A percentile compares a stretch with the other conserved stretches of the same genome.
Conservation (phyloP, 2,113 vertebrate species). For the Labeo catla region DNA sequence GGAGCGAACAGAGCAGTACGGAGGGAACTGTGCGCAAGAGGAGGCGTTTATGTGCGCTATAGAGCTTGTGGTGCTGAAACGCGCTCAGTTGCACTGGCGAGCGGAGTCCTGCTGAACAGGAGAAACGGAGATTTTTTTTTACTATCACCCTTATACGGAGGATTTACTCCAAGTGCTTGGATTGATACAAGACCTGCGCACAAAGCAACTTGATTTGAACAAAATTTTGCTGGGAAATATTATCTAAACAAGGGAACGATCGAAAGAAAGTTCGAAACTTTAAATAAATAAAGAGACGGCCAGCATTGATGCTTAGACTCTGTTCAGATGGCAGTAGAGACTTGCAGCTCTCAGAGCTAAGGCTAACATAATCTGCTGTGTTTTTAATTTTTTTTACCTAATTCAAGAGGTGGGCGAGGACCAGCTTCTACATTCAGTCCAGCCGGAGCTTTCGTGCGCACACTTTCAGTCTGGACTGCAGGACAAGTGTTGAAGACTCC, state of each 20-base stretch:
- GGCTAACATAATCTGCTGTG: slow-evolving; percentile 53
- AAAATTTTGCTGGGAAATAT: background rate
- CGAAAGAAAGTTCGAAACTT: slow-evolving; percentile 18
- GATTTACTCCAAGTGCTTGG: slow-evolving; percentile 15
- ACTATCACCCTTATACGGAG: background rate
- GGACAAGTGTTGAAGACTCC: slow-evolving; percentile 32
- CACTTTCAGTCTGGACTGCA: slow-evolving; percentile 48
- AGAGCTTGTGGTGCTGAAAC: slow-evolving; percentile 47
- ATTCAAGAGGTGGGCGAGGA: slow-evolving; percentile 58
- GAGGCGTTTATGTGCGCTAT: slow-evolving; percentile 31
- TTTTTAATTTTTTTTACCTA: background rate
- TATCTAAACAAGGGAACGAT: background rate
- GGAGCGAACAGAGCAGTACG: slow-evolving; percentile 48
- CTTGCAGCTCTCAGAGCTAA: slow-evolving; percentile 48
- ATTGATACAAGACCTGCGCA: background rate
- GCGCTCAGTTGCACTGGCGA: slow-evolving; percentile 43
- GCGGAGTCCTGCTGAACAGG: slow-evolving; percentile 41
- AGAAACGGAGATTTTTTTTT: slow-evolving; percentile 4
- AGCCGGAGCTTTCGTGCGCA: slow-evolving; percentile 58
- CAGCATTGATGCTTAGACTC: slow-evolving; percentile 11
- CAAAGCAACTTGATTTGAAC: background rate
- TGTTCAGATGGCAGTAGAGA: slow-evolving; percentile 61
- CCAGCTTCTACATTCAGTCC: slow-evolving; percentile 42
- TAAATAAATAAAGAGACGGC: slow-evolving; percentile 7
- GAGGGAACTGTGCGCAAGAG: slow-evolving; percentile 36